Conservation (phyloP, 2,797 vertebrate species). For the Arnoldichthys spilopterus region DNA sequence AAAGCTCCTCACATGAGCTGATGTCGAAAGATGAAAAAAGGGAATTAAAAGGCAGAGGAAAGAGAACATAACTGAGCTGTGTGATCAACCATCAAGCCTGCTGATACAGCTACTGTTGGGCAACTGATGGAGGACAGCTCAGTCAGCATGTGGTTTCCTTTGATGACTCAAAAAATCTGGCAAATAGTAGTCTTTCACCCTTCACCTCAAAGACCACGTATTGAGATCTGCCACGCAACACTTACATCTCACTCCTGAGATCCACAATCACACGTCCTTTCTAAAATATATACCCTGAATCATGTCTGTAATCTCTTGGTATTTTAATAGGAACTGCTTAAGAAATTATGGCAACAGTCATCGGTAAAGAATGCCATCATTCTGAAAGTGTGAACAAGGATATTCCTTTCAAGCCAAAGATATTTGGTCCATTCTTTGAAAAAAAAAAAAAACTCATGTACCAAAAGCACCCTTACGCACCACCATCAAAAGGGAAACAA, state of each 20-base stretch:
- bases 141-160: conserved; percentile 66
- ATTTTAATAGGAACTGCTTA: conserved; percentile 6
- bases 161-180: conserved; percentile 61
- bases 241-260: neutral
- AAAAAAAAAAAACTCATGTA: conserved; percentile 19
- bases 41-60: conserved; percentile 2
- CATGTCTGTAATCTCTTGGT: neutral
- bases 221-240: conserved; percentile 58
- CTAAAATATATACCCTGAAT: neutral
- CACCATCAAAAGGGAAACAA: conserved; percentile 58
- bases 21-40: conserved; percentile 11
- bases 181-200: conserved; percentile 54
- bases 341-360: neutral
- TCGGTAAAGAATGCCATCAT: conserved; percentile 17
- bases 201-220: conserved; percentile 57
- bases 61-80: conserved; percentile 2
- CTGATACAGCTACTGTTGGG: conserved; percentile 37
- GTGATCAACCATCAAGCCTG: conserved; percentile 4
- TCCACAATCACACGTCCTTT: neutral
- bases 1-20: conserved; percentile 15
- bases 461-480: conserved; percentile 16
- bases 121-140: conserved; percentile 64
- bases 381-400: conserved; percentile 34
- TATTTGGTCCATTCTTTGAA: conserved; percentile 41
- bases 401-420: conserved; percentile 21